Evolutionary conservation across 2,113 vertebrate species (phyloP), one percentile per base, ranked within the genome.

Genomic region (Anser brachyrhynchus): DNA sequence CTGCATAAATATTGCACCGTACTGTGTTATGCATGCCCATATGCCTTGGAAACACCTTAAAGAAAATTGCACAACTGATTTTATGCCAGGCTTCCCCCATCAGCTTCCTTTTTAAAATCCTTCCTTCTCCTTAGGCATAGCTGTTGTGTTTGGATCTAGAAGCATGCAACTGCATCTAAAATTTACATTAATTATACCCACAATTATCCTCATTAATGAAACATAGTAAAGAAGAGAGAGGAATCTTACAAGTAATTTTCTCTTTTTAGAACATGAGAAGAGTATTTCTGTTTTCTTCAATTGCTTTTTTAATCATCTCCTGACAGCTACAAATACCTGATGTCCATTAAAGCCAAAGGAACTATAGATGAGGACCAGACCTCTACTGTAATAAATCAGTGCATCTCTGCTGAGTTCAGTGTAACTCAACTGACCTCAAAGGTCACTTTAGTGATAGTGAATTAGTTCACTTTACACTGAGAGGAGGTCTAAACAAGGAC

Each of bases 191-290:
- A 95, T 94, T 94, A 92, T 11, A 70, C 25, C 31, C 37, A 17
- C 77, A 93, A 89, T 93, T 93, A 94, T 66, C 41, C 67, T 76
- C 25, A 91, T 93, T 69, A 94, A 93, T 84, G 92, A 93, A 93
- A 83, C 59, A 88, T 52, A 87, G 78, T 15, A 73, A 83, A 90
- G 54, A 86, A 62, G 41, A 73, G 21, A 77, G 25, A 84, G 43
- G 49, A 93, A 84, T 25, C 49, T 90, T 69, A 31, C 9, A 13
- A 82, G 66, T 29, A 61, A 55, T 90, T 78, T 89, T 95, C 86
- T 79, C 90, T 54, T 92, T 94, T 75, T 79, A 76, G 54, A 84
- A 54, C 18, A 49, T 4, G 43, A 66, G 29, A 88, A 84, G 57
- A 74, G 7, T 54, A 29, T 29, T 62, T 89, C 55, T 39, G 39